phyloP scores from a whole-genome alignment of 2,113 vertebrate genomes.

The Mormoops blainvillei region DNA sequence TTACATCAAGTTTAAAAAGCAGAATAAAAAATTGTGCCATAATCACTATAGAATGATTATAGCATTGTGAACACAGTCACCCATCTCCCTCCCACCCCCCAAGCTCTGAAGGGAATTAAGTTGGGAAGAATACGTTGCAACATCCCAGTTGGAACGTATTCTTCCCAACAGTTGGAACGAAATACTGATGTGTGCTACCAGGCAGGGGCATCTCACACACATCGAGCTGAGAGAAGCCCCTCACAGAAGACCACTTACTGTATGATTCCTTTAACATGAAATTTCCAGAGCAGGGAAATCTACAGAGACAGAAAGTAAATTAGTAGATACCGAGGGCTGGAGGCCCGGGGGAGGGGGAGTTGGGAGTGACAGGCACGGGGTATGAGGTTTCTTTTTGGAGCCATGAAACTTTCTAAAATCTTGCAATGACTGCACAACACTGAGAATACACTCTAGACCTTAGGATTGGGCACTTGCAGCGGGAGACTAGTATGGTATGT shows the following conservation, averaged over 20 bases:
- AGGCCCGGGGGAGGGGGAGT: neutral
- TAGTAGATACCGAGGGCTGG: too few relatives aligned
- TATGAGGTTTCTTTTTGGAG: neutral
- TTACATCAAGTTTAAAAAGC: neutral
- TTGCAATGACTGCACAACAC: rapidly evolving
- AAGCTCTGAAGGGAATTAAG: neutral
- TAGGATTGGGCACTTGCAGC: rapidly evolving
- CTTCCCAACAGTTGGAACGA: rapidly evolving
- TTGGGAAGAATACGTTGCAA: neutral
- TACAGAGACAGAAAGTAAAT: neutral
- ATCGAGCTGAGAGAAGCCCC: rapidly evolving
- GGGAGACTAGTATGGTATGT: neutral
- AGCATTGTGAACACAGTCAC: neutral
- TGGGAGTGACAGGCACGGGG: neutral
- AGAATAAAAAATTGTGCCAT: neutral
- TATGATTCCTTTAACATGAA: rapidly evolving
- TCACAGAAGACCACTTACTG: rapidly evolving
- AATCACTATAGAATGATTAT: too few relatives aligned
- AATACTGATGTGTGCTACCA: rapidly evolving
- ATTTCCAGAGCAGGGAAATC: neutral
- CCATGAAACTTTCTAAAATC: neutral
- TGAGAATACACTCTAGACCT: neutral
- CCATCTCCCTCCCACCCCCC: neutral
- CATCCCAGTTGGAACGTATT: too few relatives aligned
- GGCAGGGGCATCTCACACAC: neutral